Base-by-base conservation (phyloP, 1,140 invertebrate species). In the Vanessa atalanta region DNA sequence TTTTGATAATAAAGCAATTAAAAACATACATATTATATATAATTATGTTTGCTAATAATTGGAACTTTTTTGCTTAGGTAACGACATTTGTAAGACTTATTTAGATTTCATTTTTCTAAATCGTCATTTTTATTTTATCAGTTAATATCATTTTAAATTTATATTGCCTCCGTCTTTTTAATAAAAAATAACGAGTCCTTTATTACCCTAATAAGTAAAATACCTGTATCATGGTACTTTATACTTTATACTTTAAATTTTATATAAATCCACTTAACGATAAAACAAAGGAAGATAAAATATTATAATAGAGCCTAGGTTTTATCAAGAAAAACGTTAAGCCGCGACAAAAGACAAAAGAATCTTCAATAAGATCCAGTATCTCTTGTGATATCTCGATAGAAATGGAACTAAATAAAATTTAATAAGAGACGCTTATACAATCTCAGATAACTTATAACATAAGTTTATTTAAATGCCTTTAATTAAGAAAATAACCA, bases 281-380 rank as follows among this genome's bases (percentile, higher is more conserved):
- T 69, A 69, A 70, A 47, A 69, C 43, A 71, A 64, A 71, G n/a
- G 12, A 65, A 20, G 15, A 53, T 53, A 65, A 57, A 72, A 65
- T 65, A 65, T 65, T 55, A 72, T 57, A 57, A 57, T 16, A 72
- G 43, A 65, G 26, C 11, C 60, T 26, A 43, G 70, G 51, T 51
- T 65, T 50, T 65, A 61, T 53, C 47, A 61, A 72, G 64, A 72
- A 65, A 65, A 64, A 65, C 70, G 61, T 72, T 72, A 72, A 72
- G 63, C 50, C 20, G 61, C 26, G 60, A 47, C 63, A 72, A 72
- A 72, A 63, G 61, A 72, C 50, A 72, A 72, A 72, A 72, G 26
- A 72, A 65, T 72, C 70, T 55, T 63, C 20, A 60, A 66, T 66
- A 26, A 20, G 63, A 57, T 23, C 20, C 48, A 50, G 50, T 72